Evolutionary conservation across 2,888 invertebrate species (phyloP), one percentile per base, ranked within the genome.

Genomic region (Pharmacophagus antenor): DNA sequence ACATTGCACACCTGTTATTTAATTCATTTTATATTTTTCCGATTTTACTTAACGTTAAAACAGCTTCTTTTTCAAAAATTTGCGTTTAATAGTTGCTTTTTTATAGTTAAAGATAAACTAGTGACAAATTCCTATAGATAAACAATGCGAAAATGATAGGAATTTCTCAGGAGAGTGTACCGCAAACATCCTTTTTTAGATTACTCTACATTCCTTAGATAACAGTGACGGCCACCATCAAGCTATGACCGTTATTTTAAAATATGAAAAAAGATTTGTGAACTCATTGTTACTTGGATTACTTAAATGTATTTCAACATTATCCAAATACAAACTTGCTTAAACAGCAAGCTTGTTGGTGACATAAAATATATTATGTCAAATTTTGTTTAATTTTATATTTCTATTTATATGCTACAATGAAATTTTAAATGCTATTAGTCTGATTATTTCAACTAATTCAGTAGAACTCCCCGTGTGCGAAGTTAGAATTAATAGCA

Each of bases 201-300:
- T 72, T 72, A 69, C 71, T 66, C 65, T 66, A 70, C 72, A 76
- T 73, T 70, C 65, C 68, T 71, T 23, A 73, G 76, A 77, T 76
- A 80, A 79, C 68, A 63, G 63, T 42, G 63, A 54, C 63, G 67
- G 69, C 70, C 68, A 65, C 67, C 64, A 64, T 51, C 67, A 68
- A 64, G 65, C 65, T 65, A 61, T 60, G 63, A 58, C 44, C 50
- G 50, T 27, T n/a, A 44, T 20, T 15, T 15, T 17, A 20, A 18
- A 42, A 17, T 49, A 42, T 49, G 25, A 49, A 42, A 18, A 17
- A 41, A 17, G 20, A 25, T 22, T 55, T 60, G 49, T 55, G n/a
- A 49, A 31, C 18, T 8, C 18, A 18, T 12, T 10, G 31, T 31
- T 31, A 15, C 15, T 37, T 15, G n/a, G 4, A 37, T 37, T n/a